Base-by-base conservation (phyloP, 2,797 vertebrate genomes). In the Hydrophis major region DNA sequence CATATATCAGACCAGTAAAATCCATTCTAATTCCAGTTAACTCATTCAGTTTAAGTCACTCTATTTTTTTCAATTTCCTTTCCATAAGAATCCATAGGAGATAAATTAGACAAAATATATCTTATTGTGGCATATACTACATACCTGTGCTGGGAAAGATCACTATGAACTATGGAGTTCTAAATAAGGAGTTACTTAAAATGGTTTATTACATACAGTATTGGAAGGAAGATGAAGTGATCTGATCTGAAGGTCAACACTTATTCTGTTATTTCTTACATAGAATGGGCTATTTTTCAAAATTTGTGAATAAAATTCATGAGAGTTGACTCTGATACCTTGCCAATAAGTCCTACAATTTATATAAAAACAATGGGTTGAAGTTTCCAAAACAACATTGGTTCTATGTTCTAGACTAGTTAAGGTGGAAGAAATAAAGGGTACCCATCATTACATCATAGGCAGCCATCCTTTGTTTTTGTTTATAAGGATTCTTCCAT, bases 301-400 rank as follows among this genome's bases (percentile, higher is more conserved):
- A 90, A 74, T 2, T 12, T 53, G 27, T 63, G 32, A 59, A 60
- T n/a, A 50, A 89, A 63, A 89, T 55, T 18, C 20, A 55, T 69
- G 61, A n/a, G 69, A 90, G 69, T 83, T 93, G 93, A 55, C 7
- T 47, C 86, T 56, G 1, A 74, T 92, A 55, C 13, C 69, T 92
- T 93, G 94, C 88, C 95, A 95, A 92, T 37, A 94, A 86, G 92
- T 94, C 86, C 92, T 20, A 4, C 61, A 69, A 86, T 90, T 55
- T 96, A 96, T 95, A 95, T 96, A 94, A 95, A 96, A 94, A 88
- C n/a, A 14, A 87, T 94, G 93, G 94, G 87, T 47, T 87, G 94
- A 93, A 94, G 92, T 93, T 93, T 96, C 87, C 86, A 27, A 95
- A 95, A 92, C 92, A 96, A 92, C 56, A 27, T 93, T 95, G 94